phyloP scores from a whole-genome alignment of 1,140 invertebrate genomes.

The Palaemon carinicauda region DNA sequence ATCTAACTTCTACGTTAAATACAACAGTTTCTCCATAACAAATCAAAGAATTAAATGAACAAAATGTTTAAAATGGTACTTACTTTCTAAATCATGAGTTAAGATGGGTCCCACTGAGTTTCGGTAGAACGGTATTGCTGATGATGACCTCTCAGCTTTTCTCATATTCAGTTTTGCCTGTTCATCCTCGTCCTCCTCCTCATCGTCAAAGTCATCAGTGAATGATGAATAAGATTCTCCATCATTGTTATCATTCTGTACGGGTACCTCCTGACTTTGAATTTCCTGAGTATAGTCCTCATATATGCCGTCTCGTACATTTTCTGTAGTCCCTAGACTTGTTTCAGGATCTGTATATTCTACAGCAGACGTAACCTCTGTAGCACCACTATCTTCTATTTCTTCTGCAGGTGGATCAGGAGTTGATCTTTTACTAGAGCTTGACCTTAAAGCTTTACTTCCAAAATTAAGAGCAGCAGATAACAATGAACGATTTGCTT shows the following conservation, averaged over 20 bases:
- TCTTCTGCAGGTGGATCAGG: conserved; percentile 54
- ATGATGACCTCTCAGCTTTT: conserved; percentile 44
- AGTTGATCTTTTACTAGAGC: conserved; percentile 56
- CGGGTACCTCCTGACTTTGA: neutral
- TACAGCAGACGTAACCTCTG: neutral
- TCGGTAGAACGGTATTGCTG: conserved; percentile 44
- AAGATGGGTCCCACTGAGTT: conserved; percentile 55
- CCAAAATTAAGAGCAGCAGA: conserved; percentile 56
- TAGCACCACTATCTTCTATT: neutral
- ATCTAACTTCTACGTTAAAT: no score
- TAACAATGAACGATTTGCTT: conserved; percentile 53
- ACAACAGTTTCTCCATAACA: neutral
- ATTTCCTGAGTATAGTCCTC: conserved; percentile 13
- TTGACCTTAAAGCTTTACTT: conserved; percentile 33
- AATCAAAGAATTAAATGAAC: neutral
- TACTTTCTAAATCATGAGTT: conserved; percentile 6
- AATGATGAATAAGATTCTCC: conserved; percentile 53
- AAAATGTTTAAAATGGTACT: neutral
- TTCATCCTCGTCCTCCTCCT: conserved; percentile 50
- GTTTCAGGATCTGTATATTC: no score
- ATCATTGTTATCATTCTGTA: conserved; percentile 14
- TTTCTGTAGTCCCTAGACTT: no score
- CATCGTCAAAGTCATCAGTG: conserved; percentile 59
- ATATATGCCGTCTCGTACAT: no score
- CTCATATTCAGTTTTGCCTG: neutral